These are phyloP conservation scores for Myotis yumanensis DNA, from an alignment of 2,113 vertebrate genomes.

Conservation along the genomic window DNA sequence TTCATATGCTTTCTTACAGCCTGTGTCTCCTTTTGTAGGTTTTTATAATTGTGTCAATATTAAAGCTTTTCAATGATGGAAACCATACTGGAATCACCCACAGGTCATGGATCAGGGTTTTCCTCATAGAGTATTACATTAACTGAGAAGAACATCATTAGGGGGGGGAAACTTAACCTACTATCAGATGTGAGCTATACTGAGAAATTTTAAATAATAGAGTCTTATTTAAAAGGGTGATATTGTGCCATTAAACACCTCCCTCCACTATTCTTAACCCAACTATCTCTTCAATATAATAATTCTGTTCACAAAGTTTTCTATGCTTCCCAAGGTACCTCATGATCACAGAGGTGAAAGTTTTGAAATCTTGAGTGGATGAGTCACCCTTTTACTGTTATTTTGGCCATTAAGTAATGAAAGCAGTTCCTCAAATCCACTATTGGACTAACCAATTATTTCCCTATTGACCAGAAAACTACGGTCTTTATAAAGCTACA, in stretches of 20 bases:
- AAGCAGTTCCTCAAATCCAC: constrained; percentile 35
- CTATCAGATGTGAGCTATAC: neutral
- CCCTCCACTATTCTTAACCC: neutral
- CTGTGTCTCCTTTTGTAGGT: neutral
- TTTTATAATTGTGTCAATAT: neutral
- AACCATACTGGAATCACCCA: neutral
- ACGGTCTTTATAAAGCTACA: neutral
- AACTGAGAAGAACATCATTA: neutral
- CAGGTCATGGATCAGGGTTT: neutral
- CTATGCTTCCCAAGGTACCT: neutral
- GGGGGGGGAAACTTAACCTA: neutral
- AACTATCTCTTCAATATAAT: neutral
- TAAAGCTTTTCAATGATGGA: constrained; percentile 18
- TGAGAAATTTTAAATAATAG: neutral
- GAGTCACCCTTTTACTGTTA: neutral
- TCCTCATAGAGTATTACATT: neutral
- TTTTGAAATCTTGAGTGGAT: neutral
- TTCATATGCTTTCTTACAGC: constrained; percentile 3
- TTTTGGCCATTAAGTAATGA: constrained; percentile 5
- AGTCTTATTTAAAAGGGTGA: neutral
- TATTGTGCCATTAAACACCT: neutral
- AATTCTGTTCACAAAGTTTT: constrained; percentile 1
- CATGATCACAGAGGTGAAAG: neutral
- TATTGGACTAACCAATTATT: constrained; percentile 8
- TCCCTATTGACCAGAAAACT: constrained; percentile 32